These are phyloP conservation scores for Spea hammondii DNA, from an alignment of 2,797 vertebrate genomes.

Conservation along the genomic window DNA sequence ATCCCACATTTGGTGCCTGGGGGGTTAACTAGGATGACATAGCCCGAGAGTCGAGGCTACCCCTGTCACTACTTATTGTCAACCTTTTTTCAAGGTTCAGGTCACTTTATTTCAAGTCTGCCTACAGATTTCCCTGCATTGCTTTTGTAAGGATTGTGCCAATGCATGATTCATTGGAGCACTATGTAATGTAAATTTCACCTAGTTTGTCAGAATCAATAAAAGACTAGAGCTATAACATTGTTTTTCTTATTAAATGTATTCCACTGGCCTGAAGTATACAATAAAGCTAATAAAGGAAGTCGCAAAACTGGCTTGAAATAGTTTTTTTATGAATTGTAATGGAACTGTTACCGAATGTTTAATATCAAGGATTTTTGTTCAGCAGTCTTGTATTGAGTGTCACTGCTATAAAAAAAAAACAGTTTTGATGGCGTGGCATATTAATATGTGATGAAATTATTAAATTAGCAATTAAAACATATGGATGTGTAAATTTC, in stretches of 20 bases:
- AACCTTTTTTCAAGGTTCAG: conserved; percentile 25
- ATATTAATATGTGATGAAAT: no score
- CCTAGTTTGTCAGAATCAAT: conserved; percentile 42
- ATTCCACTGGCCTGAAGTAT: neutral
- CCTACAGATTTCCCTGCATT: conserved; percentile 37
- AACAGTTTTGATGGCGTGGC: no score
- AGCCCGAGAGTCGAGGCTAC: no score
- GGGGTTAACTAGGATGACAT: no score
- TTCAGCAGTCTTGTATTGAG: no score
- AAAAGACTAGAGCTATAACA: conserved; percentile 28
- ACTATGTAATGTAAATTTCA: conserved; percentile 16
- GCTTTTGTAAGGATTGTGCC: conserved; percentile 25
- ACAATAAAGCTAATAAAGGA: neutral
- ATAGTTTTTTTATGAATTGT: neutral
- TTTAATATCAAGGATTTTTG: no score
- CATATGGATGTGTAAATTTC: no score
- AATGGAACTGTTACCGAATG: no score
- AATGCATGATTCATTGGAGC: conserved; percentile 34
- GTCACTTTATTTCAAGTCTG: conserved; percentile 46
- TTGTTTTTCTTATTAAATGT: conserved; percentile 22
- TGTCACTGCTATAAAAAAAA: no score
- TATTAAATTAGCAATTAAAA: no score
- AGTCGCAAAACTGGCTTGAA: neutral
- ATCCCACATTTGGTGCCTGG: no score
- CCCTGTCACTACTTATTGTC: conserved; percentile 41